These are phyloP conservation scores for Sinopyrophorus schimmeli DNA, from an alignment of 2,888 invertebrate species.

Conservation along the genomic window DNA sequence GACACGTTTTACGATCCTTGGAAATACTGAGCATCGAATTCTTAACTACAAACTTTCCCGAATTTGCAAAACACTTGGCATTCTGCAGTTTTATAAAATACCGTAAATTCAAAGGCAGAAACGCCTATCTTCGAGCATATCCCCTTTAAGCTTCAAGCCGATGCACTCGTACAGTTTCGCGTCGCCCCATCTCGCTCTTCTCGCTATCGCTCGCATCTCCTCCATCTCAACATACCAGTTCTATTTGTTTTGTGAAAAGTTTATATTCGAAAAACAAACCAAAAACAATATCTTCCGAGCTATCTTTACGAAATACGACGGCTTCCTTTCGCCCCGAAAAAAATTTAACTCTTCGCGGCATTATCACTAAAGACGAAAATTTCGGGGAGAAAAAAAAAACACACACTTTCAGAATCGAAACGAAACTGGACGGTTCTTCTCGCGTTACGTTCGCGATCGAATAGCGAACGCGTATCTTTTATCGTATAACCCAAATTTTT, in stretches of 20 bases:
- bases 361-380: too few relatives aligned
- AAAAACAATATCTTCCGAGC: slow-evolving; percentile 44
- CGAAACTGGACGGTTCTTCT: too few relatives aligned
- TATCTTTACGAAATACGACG: slow-evolving; percentile 31
- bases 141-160: slow-evolving; percentile 51
- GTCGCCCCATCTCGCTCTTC: slow-evolving; percentile 33
- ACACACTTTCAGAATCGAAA: slow-evolving; percentile 6
- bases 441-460: neutral
- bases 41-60: slow-evolving; percentile 5
- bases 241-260: slow-evolving; percentile 52
- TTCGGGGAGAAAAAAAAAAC: neutral
- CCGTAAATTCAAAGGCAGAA: slow-evolving; percentile 12
- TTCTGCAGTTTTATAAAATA: slow-evolving; percentile 18
- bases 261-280: slow-evolving; percentile 53
- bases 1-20: neutral
- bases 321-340: slow-evolving; percentile 1
- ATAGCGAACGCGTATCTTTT: neutral
- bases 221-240: slow-evolving; percentile 38
- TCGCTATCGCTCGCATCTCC: slow-evolving; percentile 19
- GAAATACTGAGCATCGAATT: neutral
- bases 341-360: neutral
- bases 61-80: slow-evolving; percentile 11
- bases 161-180: slow-evolving; percentile 36
- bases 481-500: slow-evolving; percentile 43
- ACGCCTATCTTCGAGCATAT: slow-evolving; percentile 35